phyloP scores from a whole-genome alignment of 2,888 invertebrate species.

The Lagria hirta region DNA sequence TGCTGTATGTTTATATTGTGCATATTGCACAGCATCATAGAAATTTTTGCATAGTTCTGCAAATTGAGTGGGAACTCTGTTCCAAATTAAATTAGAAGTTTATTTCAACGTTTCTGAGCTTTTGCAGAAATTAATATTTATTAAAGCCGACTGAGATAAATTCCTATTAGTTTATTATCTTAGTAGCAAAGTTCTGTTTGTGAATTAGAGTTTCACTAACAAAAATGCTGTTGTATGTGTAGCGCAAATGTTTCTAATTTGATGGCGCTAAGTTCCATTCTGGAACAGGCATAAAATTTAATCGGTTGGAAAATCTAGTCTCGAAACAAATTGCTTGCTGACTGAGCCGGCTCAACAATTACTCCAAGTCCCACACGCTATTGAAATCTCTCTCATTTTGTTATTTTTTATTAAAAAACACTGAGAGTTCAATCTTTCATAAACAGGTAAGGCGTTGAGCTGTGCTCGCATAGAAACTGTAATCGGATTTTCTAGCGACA shows the following conservation, averaged over 20 bases:
- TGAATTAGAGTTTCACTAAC: conserved; percentile 12
- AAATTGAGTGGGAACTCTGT: no score
- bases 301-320: conserved; percentile 33
- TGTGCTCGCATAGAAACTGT: conserved; percentile 9
- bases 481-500: conserved; percentile 15
- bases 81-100: conserved; percentile 17
- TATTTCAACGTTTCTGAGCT: conserved; percentile 15
- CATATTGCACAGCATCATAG: no score
- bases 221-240: conserved; percentile 15
- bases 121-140: conserved; percentile 20
- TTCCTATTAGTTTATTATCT: conserved; percentile 21
- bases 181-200: conserved; percentile 13
- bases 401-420: no score
- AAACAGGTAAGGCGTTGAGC: conserved; percentile 13
- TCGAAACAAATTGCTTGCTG: conserved; percentile 18
- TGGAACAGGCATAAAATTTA: conserved; percentile 31
- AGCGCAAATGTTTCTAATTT: conserved; percentile 20
- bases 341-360: conserved; percentile 18
- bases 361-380: conserved; percentile 12
- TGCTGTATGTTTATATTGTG: no score
- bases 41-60: no score
- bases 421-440: conserved; percentile 11
- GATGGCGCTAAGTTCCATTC: conserved; percentile 16
- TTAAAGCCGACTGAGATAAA: conserved; percentile 22
- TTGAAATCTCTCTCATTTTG: conserved; percentile 9